phyloP scores from a whole-genome alignment of 2,113 vertebrate species.

The Saguinus midas region DNA sequence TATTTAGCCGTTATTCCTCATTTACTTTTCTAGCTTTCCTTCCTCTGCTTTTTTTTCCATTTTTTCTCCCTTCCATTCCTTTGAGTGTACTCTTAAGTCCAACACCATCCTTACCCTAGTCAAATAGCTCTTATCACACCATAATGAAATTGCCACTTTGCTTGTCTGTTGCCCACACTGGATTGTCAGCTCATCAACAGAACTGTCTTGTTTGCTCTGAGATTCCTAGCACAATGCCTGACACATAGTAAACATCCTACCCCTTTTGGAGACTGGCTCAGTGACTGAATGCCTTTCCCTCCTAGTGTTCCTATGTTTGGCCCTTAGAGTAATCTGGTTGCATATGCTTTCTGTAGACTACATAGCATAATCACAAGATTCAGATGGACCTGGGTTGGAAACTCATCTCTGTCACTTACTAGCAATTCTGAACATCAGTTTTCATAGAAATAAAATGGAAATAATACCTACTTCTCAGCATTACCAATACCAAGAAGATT shows the following conservation, averaged over 20 bases:
- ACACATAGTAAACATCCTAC: accelerated
- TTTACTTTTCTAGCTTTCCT: neutral
- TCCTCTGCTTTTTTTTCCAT: neutral
- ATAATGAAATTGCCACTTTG: neutral
- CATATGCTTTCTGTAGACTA: neutral
- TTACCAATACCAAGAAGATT: neutral
- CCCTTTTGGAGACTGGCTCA: accelerated
- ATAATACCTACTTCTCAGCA: neutral
- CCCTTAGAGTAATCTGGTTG: neutral
- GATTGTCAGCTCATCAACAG: neutral
- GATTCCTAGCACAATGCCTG: neutral
- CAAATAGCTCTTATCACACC: neutral
- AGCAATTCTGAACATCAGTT: neutral
- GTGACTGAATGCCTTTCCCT: neutral
- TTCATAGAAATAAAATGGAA: neutral
- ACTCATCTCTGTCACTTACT: neutral
- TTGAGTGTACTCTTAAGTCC: neutral
- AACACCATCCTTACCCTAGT: neutral
- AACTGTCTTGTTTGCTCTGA: neutral
- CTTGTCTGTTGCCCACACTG: neutral
- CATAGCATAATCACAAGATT: neutral
- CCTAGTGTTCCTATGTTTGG: neutral
- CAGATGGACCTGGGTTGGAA: neutral
- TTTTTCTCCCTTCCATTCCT: neutral
- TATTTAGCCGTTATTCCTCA: neutral